A percentile compares a stretch with the other conserved stretches of the same genome.
These are phyloP conservation scores for Nothobranchius furzeri DNA, from an alignment of 2,113 vertebrate species.

Conservation along the genomic window DNA sequence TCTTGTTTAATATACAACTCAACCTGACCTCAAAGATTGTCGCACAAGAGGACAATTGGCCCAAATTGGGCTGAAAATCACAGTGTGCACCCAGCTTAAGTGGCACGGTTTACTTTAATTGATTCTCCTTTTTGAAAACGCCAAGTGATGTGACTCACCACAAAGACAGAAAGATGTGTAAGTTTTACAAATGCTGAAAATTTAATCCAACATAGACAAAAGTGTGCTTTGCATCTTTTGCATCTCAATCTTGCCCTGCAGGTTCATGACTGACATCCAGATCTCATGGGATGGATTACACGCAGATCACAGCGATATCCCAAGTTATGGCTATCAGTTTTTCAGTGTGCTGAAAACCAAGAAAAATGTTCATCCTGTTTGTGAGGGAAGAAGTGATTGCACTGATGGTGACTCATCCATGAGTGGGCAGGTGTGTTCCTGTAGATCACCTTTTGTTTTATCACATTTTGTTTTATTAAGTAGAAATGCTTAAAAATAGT, in stretches of 20 bases:
- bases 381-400: constrained; percentile 3
- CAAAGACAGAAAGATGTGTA: too few species aligned
- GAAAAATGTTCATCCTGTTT: constrained; percentile 20
- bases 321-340: not conserved
- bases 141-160: too few species aligned
- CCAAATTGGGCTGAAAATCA: too few species aligned
- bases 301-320: constrained; percentile 13
- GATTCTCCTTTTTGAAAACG: too few species aligned
- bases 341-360: not conserved
- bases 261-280: constrained; percentile 30
- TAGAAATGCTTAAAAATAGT: not conserved
- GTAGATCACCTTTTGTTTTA: constrained; percentile 1
- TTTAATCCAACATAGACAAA: too few species aligned
- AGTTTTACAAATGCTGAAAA: too few species aligned
- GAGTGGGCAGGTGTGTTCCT: constrained; percentile 41
- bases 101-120: too few species aligned
- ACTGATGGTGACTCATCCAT: constrained; percentile 37
- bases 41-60: too few species aligned
- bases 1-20: too few species aligned
- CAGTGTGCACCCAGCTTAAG: too few species aligned
- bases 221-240: constrained; percentile 12
- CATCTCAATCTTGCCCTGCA: constrained; percentile 20
- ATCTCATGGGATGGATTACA: constrained; percentile 4
- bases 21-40: too few species aligned
- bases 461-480: constrained; percentile 2